Evolutionary conservation across 2,797 vertebrate genomes (phyloP).

Genomic region (Onychomys leucogaster): DNA sequence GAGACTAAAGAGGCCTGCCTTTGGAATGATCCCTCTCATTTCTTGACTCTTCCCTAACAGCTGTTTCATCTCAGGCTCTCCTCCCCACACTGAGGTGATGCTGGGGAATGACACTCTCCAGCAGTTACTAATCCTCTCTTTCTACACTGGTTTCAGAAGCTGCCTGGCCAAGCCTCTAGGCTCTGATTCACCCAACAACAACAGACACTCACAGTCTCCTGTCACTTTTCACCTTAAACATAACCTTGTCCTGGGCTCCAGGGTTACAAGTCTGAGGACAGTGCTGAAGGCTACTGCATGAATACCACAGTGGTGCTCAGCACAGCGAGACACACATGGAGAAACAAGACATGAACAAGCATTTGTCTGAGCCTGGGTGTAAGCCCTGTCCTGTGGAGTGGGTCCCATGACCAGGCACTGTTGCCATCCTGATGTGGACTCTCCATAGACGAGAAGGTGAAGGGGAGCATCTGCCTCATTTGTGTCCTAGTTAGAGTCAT

Average conservation of each 20-base stretch:
- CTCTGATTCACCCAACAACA: neutral
- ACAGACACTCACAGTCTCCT: neutral
- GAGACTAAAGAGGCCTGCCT: neutral
- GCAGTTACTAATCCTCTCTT: neutral
- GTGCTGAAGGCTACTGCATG: neutral
- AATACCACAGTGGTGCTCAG: neutral
- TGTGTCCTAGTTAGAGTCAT: too few species aligned
- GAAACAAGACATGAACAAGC: neutral
- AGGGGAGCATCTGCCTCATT: neutral
- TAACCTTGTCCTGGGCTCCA: neutral
- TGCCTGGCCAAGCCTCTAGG: neutral
- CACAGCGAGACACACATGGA: neutral
- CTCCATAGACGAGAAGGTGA: neutral
- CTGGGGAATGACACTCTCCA: neutral
- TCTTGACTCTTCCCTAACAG: neutral
- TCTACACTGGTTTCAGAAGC: neutral
- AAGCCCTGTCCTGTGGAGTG: neutral
- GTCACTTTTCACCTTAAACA: neutral
- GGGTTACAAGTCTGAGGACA: neutral
- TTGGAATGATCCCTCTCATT: neutral
- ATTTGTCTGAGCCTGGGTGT: neutral
- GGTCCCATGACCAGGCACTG: neutral
- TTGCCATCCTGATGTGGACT: neutral
- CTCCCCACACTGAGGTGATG: too few species aligned
- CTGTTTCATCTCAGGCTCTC: too few species aligned